phyloP scores from a whole-genome alignment of 2,888 invertebrate genomes.

The Sussaba pulchella region DNA sequence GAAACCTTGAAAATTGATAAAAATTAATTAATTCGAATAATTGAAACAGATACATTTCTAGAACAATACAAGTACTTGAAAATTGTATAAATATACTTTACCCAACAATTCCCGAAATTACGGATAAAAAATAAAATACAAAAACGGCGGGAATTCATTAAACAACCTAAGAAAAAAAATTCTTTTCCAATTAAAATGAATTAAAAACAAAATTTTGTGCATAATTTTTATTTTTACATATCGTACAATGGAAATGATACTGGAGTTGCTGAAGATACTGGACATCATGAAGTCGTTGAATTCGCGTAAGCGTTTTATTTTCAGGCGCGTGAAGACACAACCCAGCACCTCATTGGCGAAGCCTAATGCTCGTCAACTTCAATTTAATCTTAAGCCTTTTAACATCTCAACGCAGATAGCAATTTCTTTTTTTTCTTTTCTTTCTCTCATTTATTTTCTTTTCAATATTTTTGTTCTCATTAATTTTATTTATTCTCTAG shows the following conservation, averaged over 20 bases:
- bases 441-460: too few species aligned
- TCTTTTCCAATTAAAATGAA: neutral
- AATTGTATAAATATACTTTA: too few species aligned
- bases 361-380: slow-evolving; percentile 40
- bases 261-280: slow-evolving; percentile 80
- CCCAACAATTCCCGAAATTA: too few species aligned
- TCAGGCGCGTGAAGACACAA: slow-evolving; percentile 51
- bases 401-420: slow-evolving; percentile 70
- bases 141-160: too few species aligned
- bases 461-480: too few species aligned
- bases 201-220: slow-evolving; percentile 60
- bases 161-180: too few species aligned
- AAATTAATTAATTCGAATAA: too few species aligned
- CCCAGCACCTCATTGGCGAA: slow-evolving; percentile 68
- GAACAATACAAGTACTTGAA: too few species aligned
- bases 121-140: too few species aligned
- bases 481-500: slow-evolving; percentile 56
- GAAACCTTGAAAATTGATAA: too few species aligned
- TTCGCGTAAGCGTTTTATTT: slow-evolving; percentile 31
- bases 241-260: slow-evolving; percentile 83
- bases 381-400: slow-evolving; percentile 53
- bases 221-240: slow-evolving; percentile 81
- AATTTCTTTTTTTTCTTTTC: slow-evolving; percentile 48
- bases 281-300: slow-evolving; percentile 71
- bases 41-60: too few species aligned